Conservation (phyloP, 2,113 vertebrate genomes). For the Barnardius zonarius region DNA sequence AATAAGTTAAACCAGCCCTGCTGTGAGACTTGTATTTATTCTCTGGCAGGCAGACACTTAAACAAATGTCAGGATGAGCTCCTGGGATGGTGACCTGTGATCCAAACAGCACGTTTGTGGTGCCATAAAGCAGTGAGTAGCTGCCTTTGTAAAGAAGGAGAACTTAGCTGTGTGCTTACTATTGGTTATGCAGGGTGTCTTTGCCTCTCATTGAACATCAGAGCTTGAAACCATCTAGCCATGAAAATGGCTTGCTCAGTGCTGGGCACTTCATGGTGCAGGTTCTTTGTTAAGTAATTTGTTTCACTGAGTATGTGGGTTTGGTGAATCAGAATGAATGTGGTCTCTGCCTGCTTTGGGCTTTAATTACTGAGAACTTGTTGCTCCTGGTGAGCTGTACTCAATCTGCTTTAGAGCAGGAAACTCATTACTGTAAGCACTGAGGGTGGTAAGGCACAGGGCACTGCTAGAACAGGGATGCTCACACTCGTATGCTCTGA, state of each 20-base stretch:
- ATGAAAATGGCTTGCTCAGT: rapidly evolving
- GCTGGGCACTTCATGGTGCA: not conserved
- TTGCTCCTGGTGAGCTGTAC: not conserved
- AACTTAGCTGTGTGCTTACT: not conserved
- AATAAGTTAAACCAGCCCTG: not conserved
- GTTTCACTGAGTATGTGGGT: not conserved
- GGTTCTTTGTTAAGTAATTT: not conserved
- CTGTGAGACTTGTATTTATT: not conserved
- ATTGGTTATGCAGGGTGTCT: not conserved
- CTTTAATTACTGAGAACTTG: slow-evolving; percentile 29
- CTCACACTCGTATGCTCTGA: not conserved
- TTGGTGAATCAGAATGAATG: not conserved
- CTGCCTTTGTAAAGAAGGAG: not conserved
- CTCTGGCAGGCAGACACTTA: not conserved
- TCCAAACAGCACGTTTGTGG: rapidly evolving
- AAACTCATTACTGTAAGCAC: not conserved
- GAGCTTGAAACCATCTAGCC: not conserved
- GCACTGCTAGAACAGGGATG: not conserved
- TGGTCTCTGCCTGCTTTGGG: not conserved
- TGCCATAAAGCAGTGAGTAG: not conserved
- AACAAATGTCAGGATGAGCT: not conserved
- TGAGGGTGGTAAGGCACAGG: not conserved
- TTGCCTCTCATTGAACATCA: not conserved
- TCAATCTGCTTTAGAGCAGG: not conserved
- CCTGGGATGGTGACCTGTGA: not conserved